These are phyloP conservation scores for Squalus acanthias DNA, from an alignment of 2,797 vertebrate genomes.

Conservation along the genomic window DNA sequence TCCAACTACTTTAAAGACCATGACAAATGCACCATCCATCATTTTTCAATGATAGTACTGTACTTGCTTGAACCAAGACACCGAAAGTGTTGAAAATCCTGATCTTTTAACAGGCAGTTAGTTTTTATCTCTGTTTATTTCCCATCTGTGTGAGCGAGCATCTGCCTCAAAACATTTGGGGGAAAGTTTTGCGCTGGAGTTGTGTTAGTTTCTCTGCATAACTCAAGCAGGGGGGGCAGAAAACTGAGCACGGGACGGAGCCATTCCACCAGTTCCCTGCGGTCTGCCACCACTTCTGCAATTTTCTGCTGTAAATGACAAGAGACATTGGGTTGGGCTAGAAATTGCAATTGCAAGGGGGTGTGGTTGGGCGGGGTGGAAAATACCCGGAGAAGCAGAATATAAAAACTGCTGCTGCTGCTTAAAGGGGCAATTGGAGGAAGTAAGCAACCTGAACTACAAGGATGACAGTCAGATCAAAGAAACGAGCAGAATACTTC, in stretches of 20 bases:
- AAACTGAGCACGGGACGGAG: too few species aligned
- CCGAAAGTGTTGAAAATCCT: background rate
- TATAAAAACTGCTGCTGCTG: background rate
- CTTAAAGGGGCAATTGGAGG: background rate
- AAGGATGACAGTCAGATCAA: background rate
- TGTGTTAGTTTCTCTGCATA: background rate
- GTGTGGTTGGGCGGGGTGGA: too few species aligned
- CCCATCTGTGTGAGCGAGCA: background rate
- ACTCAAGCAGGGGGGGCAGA: too few species aligned
- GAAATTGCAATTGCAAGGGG: too few species aligned
- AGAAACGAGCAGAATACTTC: background rate
- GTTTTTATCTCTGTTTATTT: background rate
- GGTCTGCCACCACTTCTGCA: too few species aligned
- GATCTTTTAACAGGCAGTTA: background rate
- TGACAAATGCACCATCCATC: background rate
- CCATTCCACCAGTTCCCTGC: too few species aligned
- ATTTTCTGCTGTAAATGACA: too few species aligned
- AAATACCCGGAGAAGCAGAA: too few species aligned
- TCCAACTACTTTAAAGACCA: background rate
- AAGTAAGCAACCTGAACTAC: background rate
- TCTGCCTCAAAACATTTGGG: background rate
- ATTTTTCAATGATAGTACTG: background rate
- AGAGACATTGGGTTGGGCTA: too few species aligned
- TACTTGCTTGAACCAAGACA: background rate
- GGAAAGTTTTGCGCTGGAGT: background rate